Evolutionary conservation across 92 coral and sea anemone species (phyloP).

Genomic region (Umimayanthus chanpuru): DNA sequence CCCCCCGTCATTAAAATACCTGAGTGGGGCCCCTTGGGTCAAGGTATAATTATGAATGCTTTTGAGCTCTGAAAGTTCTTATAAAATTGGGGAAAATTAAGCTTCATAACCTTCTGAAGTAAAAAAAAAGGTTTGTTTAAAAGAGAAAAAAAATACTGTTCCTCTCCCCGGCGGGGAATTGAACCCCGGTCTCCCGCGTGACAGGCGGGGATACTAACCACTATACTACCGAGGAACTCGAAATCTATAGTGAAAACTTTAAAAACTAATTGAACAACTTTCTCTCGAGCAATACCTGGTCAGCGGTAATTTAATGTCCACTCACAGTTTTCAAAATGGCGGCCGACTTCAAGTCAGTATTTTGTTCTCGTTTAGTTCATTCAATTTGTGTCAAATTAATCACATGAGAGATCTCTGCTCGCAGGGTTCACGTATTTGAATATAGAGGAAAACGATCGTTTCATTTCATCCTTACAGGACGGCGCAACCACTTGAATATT

Average conservation of each 20-base stretch:
- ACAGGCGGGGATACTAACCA: conserved; percentile 99
- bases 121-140: too few relatives aligned
- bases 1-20: too few relatives aligned
- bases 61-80: too few relatives aligned
- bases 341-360: conserved; percentile 95
- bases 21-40: too few relatives aligned
- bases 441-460: background rate
- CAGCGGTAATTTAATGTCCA: conserved; percentile 21
- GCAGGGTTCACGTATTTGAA: background rate
- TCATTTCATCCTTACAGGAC: conserved; percentile 60
- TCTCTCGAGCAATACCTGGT: background rate
- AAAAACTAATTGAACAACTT: background rate
- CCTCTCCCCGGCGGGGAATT: conserved; percentile 99
- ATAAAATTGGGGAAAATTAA: too few relatives aligned
- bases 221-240: conserved; percentile 77
- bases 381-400: background rate
- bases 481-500: conserved; percentile 94
- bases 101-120: too few relatives aligned
- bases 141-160: too few relatives aligned
- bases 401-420: background rate
- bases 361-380: background rate
- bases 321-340: conserved; percentile 69
- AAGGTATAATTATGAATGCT: too few relatives aligned
- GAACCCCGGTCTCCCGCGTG: conserved; percentile 99
- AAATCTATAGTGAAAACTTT: background rate